Base-by-base conservation (phyloP, 2,113 vertebrate genomes). In the Nibea albiflora region DNA sequence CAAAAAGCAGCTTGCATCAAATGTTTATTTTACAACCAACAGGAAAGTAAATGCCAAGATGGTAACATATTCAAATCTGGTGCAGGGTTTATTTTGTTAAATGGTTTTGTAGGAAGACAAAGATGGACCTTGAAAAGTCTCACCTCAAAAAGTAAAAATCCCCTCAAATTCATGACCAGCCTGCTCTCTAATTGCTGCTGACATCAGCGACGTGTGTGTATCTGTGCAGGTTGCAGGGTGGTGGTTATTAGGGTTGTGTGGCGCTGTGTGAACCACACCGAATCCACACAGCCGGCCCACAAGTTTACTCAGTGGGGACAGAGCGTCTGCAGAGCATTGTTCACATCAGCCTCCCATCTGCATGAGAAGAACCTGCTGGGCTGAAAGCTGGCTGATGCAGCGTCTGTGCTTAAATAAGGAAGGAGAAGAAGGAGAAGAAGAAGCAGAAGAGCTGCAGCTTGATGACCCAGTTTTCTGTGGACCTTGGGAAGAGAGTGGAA, bases 341-440 rank as follows among this genome's bases (percentile, higher is more conserved):
- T 79, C 70, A 65, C 64, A 76, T 39, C 76, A 71, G 52, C 73
- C 53, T 73, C 61, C 75, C 35, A 20, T 69, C 86, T 84, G 86
- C 73, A 35, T 28, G 47, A 84, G 86, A 46, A 84, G 82, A 74
- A 22, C 35, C 79, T 22, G 70, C 50, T 19, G 77, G 77, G 73
- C 56, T 61, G 79, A 42, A 47, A 73, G 83, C 78, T 58, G 80
- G 28, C 76, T 39, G 35, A 39, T 39, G 35, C 53, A n/a, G 24
- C 17, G 7, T 82, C 68, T 57, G 47, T 42, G 20, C 19, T 84
- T 26, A 57, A 78, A 58, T 70, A 19, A 63, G 65, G 62, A 85
- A 65, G 28, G 5, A 31, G 31, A 35, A 62, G 71, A 79, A 42
- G 17, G 46, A 49, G 28, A 31, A 31, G 31, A 35, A 62, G 71